These are phyloP conservation scores for Eriocheir sinensis DNA, from an alignment of 1,140 invertebrate genomes.

Conservation along the genomic window DNA sequence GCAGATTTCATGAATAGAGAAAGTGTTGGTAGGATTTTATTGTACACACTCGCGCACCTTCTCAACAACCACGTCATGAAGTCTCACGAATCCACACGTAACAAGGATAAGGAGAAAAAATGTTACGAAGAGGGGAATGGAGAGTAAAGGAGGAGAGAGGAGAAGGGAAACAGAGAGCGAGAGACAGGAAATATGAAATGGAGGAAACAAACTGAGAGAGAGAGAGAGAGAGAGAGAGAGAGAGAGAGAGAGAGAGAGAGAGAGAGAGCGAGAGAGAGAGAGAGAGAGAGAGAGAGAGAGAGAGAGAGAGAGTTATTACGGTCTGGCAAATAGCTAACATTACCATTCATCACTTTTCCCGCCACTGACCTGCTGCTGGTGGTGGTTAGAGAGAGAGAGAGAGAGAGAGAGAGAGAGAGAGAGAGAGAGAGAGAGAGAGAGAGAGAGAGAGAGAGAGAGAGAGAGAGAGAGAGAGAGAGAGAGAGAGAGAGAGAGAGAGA, in stretches of 20 bases:
- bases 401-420: neutral
- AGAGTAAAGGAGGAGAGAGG: neutral
- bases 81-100: no score
- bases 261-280: neutral
- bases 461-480: conserved; percentile 3
- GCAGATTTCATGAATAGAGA: no score
- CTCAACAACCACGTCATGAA: no score
- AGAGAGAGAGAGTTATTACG: no score
- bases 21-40: no score
- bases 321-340: no score
- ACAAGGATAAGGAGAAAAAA: neutral
- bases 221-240: neutral
- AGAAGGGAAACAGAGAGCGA: neutral
- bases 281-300: no score
- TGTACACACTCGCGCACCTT: no score
- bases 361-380: no score
- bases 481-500: no score
- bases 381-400: neutral
- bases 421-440: neutral
- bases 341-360: no score
- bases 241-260: neutral
- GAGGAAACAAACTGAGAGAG: neutral
- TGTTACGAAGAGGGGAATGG: neutral
- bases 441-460: neutral
- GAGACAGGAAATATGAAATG: neutral